phyloP scores from a whole-genome alignment of 2,888 invertebrate genomes.

The Pterobdella sp. region DNA sequence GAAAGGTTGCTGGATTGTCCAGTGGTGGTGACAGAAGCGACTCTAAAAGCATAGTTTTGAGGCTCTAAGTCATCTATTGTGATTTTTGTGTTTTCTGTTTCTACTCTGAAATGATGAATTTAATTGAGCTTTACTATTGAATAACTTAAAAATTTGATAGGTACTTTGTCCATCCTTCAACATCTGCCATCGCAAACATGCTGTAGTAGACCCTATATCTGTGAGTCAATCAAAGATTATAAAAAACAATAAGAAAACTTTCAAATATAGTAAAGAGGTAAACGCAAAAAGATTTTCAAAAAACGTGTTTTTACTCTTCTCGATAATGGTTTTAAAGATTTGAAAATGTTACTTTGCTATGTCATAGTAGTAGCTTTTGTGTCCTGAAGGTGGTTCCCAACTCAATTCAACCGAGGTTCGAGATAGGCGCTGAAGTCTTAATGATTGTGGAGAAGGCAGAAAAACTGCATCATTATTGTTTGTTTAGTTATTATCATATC shows the following conservation, averaged over 20 bases:
- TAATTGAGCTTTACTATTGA: neutral
- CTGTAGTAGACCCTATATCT: conserved; percentile 48
- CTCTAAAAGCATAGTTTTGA: conserved; percentile 44
- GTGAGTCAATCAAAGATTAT: conserved; percentile 24
- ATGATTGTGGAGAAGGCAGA: conserved; percentile 83
- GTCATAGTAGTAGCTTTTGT: conserved; percentile 37
- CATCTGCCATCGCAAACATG: conserved; percentile 42
- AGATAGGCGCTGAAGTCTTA: conserved; percentile 83
- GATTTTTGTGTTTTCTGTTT: conserved; percentile 44
- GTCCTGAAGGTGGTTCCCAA: conserved; percentile 56
- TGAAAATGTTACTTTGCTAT: neutral
- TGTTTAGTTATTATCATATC: neutral
- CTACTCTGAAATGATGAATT: conserved; percentile 35
- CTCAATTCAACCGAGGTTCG: conserved; percentile 77
- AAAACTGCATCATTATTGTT: conserved; percentile 56
- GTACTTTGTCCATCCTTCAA: conserved; percentile 44
- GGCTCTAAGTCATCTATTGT: conserved; percentile 43
- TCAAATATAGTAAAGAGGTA: neutral
- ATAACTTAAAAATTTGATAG: conserved; percentile 22
- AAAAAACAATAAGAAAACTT: neutral
- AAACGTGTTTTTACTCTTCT: neutral
- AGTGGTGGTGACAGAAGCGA: conserved; percentile 45
- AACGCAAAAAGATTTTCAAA: neutral
- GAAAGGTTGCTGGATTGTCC: conserved; percentile 47
- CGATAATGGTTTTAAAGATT: neutral